Percentiles rank a stretch among this genome's conserved stretches.
These are phyloP conservation scores for Picathartes gymnocephalus DNA, from an alignment of 2,113 vertebrate species.

Conservation along the genomic window DNA sequence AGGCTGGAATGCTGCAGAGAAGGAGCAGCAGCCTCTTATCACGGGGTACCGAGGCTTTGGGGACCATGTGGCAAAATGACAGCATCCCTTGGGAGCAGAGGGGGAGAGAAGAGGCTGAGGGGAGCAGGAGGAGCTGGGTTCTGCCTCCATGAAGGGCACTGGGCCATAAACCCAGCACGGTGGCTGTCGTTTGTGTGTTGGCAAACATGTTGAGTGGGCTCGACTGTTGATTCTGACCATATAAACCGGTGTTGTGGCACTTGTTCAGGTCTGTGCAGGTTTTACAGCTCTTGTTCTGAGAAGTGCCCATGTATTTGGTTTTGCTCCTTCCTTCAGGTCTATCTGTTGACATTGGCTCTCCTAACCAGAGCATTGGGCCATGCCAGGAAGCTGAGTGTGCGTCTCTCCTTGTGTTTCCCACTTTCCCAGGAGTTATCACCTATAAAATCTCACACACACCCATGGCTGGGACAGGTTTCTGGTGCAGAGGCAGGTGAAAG, in stretches of 20 bases:
- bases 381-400: constrained; percentile 1
- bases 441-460: background rate
- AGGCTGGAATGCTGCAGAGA: background rate
- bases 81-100: background rate
- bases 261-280: constrained; percentile 56
- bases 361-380: constrained; percentile 1
- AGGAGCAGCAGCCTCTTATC: background rate
- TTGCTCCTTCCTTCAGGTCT: constrained; percentile 56
- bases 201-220: constrained; percentile 52
- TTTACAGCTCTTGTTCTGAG: constrained; percentile 65
- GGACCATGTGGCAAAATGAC: rapidly evolving
- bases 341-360: constrained; percentile 67
- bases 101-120: background rate
- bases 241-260: constrained; percentile 50
- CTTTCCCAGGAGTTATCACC: background rate
- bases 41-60: background rate
- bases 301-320: constrained; percentile 61
- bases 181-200: constrained; percentile 9
- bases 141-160: background rate
- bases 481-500: constrained; percentile 25
- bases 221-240: constrained; percentile 24
- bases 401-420: background rate
- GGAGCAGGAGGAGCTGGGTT: background rate
- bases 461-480: background rate
- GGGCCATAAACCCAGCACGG: background rate